Evolutionary conservation across 2,888 invertebrate species (phyloP).

Genomic region (Stramonita haemastoma): DNA sequence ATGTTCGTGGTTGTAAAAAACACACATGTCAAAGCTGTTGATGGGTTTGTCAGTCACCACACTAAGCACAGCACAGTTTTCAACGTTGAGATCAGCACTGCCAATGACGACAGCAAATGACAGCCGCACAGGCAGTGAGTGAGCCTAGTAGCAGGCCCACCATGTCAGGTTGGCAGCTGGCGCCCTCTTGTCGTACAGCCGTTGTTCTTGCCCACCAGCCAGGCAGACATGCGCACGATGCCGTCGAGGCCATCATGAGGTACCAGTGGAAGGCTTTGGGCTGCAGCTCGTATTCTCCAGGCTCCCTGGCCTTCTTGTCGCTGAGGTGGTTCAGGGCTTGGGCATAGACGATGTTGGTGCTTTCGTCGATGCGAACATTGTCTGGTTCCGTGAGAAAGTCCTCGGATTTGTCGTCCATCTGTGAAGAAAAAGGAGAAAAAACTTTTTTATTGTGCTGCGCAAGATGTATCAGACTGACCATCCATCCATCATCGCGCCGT

Average conservation of each 20-base stretch:
- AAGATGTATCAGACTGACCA: no score
- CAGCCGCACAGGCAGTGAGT: neutral
- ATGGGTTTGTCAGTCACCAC: neutral
- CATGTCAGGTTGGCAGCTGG: constrained; percentile 46
- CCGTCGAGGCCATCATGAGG: constrained; percentile 45
- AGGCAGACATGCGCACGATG: constrained; percentile 47
- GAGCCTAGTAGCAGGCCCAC: constrained; percentile 42
- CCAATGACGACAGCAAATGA: neutral
- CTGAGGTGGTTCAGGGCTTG: constrained; percentile 50
- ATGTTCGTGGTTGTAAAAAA: neutral
- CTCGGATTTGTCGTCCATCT: constrained; percentile 37
- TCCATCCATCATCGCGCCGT: no score
- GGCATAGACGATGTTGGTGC: constrained; percentile 42
- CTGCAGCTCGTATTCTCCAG: constrained; percentile 49
- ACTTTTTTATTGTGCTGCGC: neutral
- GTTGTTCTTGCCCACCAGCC: constrained; percentile 42
- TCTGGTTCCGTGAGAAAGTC: constrained; percentile 39
- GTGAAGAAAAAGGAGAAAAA: neutral
- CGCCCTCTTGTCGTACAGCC: constrained; percentile 46
- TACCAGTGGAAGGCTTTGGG: constrained; percentile 46
- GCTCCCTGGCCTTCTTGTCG: constrained; percentile 42
- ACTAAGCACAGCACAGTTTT: neutral
- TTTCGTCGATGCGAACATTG: constrained; percentile 47
- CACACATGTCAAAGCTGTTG: neutral
- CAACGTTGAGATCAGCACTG: neutral